A percentile compares a stretch with the other conserved stretches of the same genome.
Conservation (phyloP, 2,888 invertebrate genomes). For the Pristionchus fissidentatus region DNA sequence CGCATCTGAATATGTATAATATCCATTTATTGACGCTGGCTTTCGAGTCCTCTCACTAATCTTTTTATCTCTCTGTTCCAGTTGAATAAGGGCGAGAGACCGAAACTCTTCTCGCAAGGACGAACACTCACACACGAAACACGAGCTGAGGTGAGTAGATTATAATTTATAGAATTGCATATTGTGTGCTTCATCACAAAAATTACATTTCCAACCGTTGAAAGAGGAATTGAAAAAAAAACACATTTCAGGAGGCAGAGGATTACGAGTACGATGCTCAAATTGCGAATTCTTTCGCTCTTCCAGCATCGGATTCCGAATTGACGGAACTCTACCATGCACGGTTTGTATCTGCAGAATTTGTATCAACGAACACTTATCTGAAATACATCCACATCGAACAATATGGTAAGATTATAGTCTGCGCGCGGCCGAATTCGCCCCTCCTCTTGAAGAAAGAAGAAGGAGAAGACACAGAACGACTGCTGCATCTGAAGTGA, state of each 20-base stretch:
- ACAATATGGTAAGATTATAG: not conserved
- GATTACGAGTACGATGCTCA: constrained; percentile 46
- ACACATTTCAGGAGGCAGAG: constrained; percentile 13
- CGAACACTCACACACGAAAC: not conserved
- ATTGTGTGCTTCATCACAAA: too few species aligned
- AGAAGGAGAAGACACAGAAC: constrained; percentile 35
- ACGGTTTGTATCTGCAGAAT: not conserved
- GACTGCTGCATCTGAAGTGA: not conserved
- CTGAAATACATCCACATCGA: not conserved
- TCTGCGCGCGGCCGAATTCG: not conserved
- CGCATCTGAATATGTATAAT: not conserved
- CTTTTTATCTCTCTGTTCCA: not conserved
- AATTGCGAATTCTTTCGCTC: constrained; percentile 13
- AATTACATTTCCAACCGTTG: too few species aligned
- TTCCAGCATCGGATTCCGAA: constrained; percentile 33
- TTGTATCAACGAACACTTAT: not conserved
- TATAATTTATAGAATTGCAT: not conserved
- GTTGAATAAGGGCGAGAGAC: constrained; percentile 41
- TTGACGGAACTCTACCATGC: constrained; percentile 10
- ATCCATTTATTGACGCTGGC: too few species aligned
- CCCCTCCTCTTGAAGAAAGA: constrained; percentile 16
- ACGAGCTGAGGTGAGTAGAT: not conserved
- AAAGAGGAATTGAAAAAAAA: too few species aligned
- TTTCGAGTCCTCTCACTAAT: too few species aligned
- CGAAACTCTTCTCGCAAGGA: constrained; percentile 44